Evolutionary conservation across 2,797 vertebrate species (phyloP).

Genomic region (Rhynchonycteris naso): DNA sequence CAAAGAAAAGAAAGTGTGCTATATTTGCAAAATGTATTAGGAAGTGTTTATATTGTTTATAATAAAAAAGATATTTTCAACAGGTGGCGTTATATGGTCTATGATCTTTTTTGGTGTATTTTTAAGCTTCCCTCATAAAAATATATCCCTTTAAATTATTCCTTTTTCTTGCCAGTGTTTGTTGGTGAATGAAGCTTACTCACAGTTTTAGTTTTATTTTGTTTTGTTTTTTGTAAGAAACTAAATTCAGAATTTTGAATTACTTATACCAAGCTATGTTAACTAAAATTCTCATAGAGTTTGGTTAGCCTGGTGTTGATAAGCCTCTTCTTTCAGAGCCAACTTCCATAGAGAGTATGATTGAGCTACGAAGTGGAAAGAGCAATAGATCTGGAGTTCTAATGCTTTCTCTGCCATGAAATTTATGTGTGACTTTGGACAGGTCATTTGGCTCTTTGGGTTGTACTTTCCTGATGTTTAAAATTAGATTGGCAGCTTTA

Average conservation of each 20-base stretch:
- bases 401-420: background rate
- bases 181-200: background rate
- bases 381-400: background rate
- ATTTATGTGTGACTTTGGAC: background rate
- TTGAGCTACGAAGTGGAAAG: background rate
- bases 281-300: background rate
- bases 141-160: background rate
- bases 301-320: background rate
- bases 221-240: background rate
- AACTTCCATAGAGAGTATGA: background rate
- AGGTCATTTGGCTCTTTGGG: background rate
- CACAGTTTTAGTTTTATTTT: background rate
- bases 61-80: conserved; percentile 74
- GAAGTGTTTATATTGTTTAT: conserved; percentile 56
- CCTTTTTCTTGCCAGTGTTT: background rate
- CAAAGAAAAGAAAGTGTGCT: conserved; percentile 29
- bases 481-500: background rate
- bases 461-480: background rate
- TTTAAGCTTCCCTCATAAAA: conserved; percentile 24
- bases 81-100: background rate
- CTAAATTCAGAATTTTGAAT: background rate
- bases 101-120: conserved; percentile 49
- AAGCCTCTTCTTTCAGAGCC: background rate
- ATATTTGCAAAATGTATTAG: conserved; percentile 22
- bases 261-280: background rate